Evolutionary conservation across 2,888 invertebrate genomes (phyloP), one percentile per base, ranked within the genome.

Genomic region (Drosophila recens): DNA sequence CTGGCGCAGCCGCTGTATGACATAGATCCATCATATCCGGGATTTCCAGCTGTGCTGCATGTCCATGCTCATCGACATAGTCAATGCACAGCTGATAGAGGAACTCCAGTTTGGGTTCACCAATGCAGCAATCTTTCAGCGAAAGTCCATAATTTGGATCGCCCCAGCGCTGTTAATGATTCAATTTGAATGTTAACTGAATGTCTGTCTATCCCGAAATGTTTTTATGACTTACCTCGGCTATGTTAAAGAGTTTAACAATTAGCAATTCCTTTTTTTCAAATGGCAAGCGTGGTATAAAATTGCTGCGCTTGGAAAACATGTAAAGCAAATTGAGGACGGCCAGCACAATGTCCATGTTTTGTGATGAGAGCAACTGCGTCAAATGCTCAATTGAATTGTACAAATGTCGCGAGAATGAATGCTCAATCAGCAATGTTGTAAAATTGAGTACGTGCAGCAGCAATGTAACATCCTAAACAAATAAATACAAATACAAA

Each of bases 111-210:
- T 90, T 93, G 93, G 94, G 95, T 92, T 72, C 95, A 92, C 90
- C 95, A 88, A 95, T 95, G 91, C 97, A 97, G 90, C 97, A 97
- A 87, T 96, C 96, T 27, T 97, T 96, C 66, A 97, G 92, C 59
- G 97, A 96, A 92, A 97, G 97, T 53, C 97, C 97, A 93, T 97
- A 97, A 91, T 97, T 97, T 90, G 96, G 96, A 48, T 97, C 97
- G 78, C 97, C 97, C 91, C 91, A 92, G 42, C 91, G 91, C 91
- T 92, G 34, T 38, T 4, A 36, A 56, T 30, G 33, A 34, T 2
- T 0, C 23, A 20, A 20, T 20, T 43, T 20, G 20, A 11, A 43
- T 20, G 11, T 43, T 43, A 17, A 42, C 10, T 11, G 11, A 15
- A 30, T 43, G 1, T 13, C 23, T 23, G 1, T 13, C 23, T 23